Evolutionary conservation across 2,113 vertebrate genomes (phyloP).

Genomic region (Gasterosteus aculeatus): DNA sequence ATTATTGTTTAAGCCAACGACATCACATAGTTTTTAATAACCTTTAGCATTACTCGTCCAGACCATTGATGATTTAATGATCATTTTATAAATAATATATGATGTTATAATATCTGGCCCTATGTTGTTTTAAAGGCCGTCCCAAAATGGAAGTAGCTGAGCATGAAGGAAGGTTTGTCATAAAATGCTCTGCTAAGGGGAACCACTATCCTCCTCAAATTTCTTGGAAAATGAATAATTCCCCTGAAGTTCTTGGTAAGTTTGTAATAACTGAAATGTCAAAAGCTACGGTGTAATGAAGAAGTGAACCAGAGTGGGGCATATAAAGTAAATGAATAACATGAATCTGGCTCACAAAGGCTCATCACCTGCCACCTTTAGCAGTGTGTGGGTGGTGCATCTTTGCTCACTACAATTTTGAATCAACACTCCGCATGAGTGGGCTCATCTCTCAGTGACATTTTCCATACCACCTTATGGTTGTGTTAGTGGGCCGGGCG

Average conservation of each 20-base stretch:
- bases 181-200: constrained; percentile 74
- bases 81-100: not conserved
- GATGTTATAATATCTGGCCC: not conserved
- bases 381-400: not conserved
- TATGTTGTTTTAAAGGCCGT: constrained; percentile 44
- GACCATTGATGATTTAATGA: not conserved
- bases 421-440: not conserved
- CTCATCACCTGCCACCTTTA: not conserved
- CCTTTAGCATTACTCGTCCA: not conserved
- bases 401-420: not conserved
- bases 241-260: constrained; percentile 74
- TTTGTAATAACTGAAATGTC: not conserved
- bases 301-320: not conserved
- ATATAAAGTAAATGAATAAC: not conserved
- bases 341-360: not conserved
- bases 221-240: constrained; percentile 67
- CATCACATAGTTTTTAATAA: not conserved
- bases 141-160: constrained; percentile 59
- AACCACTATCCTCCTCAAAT: constrained; percentile 66
- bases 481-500: not conserved
- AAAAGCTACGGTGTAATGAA: not conserved
- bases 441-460: not conserved
- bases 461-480: not conserved
- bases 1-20: not conserved
- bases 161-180: constrained; percentile 25